Evolutionary conservation across 2,113 vertebrate species (phyloP).

Genomic region (human (Homo sapiens)): DNA sequence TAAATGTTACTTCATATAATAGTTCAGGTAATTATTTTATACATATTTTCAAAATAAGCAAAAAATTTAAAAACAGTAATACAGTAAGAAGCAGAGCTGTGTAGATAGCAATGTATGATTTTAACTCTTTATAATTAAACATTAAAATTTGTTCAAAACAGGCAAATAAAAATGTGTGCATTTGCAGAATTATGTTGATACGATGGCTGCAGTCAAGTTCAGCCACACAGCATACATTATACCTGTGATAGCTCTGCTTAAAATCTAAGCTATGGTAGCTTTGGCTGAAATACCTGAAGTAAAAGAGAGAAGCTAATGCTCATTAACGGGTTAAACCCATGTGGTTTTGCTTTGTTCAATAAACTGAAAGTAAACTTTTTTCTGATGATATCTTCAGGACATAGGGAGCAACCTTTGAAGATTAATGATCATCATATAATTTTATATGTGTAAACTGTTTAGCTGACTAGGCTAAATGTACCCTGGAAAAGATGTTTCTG

Average conservation of each 20-base stretch:
- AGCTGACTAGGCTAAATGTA: not conserved
- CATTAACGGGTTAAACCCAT: slow-evolving; percentile 19
- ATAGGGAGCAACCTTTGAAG: not conserved
- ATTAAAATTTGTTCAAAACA: slow-evolving; percentile 39
- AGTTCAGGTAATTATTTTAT: slow-evolving; percentile 33
- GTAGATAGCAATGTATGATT: not conserved
- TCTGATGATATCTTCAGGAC: not conserved
- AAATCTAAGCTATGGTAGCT: not conserved
- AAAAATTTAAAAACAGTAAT: slow-evolving; percentile 36
- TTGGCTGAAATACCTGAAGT: not conserved
- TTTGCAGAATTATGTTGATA: not conserved
- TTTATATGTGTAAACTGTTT: not conserved
- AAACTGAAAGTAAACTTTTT: slow-evolving; percentile 9
- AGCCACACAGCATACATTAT: not conserved
- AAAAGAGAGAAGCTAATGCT: slow-evolving; percentile 11
- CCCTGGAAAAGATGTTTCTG: not conserved
- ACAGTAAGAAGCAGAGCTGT: not conserved
- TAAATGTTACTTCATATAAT: not conserved
- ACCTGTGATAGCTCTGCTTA: not conserved
- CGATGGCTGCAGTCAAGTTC: not conserved
- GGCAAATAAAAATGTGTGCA: slow-evolving; percentile 44
- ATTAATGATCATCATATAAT: not conserved
- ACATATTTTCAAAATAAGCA: slow-evolving; percentile 47
- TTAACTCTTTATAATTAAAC: slow-evolving; percentile 5
- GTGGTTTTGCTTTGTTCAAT: slow-evolving; percentile 31